A percentile compares a stretch with the other conserved stretches of the same genome.
Evolutionary conservation across 2,113 vertebrate species (phyloP).

Genomic region (Cyphomyrus discorhynchus): DNA sequence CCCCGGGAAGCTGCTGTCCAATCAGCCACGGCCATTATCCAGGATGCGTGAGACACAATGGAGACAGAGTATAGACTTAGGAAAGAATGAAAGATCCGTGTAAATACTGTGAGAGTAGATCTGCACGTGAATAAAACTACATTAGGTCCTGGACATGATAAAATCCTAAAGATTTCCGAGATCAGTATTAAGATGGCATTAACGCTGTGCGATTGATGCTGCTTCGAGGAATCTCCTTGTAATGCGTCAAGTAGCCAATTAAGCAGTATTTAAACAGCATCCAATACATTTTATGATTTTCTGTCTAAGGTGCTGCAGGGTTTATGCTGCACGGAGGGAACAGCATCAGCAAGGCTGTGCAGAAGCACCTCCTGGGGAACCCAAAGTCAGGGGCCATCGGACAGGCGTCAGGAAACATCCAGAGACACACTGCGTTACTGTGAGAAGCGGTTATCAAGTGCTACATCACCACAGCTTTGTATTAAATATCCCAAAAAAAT

Average conservation of each 20-base stretch:
- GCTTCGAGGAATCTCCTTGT: background rate
- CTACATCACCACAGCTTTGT: background rate
- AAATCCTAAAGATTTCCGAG: background rate
- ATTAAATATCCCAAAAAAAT: background rate
- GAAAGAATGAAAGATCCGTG: background rate
- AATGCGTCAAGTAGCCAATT: background rate
- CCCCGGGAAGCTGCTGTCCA: background rate
- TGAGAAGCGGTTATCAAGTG: background rate
- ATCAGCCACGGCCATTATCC: background rate
- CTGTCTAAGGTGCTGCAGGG: background rate
- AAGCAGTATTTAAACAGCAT: background rate
- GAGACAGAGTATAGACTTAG: background rate
- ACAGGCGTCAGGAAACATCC: background rate
- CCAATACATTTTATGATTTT: background rate
- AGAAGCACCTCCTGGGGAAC: background rate
- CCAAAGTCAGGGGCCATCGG: background rate
- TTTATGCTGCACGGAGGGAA: background rate
- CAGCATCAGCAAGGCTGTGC: background rate
- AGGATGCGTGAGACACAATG: background rate
- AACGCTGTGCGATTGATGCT: background rate
- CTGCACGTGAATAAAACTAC: background rate
- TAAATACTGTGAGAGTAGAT: background rate
- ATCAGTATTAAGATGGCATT: background rate
- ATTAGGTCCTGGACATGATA: background rate
- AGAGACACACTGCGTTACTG: background rate